These are phyloP conservation scores for Pelodiscus sinensis DNA, from an alignment of 2,113 vertebrate genomes.

Conservation along the genomic window DNA sequence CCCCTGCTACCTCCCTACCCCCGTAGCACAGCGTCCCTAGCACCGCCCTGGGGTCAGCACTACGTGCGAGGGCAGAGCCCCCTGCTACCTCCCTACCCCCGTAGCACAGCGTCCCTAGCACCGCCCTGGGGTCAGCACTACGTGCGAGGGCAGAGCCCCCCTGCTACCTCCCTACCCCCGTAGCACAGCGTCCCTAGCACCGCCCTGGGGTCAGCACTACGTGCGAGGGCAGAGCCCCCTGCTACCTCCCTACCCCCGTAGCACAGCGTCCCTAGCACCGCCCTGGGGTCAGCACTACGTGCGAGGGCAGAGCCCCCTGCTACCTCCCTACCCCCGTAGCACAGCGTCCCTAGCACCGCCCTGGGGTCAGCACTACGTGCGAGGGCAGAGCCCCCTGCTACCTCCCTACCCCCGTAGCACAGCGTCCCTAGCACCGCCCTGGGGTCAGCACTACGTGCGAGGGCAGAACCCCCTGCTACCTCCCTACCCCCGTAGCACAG, in stretches of 20 bases:
- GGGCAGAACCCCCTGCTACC: neutral
- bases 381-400: neutral
- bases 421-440: neutral
- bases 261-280: too few relatives aligned
- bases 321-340: too few relatives aligned
- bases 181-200: neutral
- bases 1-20: neutral
- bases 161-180: too few relatives aligned
- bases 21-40: too few relatives aligned
- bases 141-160: neutral
- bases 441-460: neutral
- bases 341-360: too few relatives aligned
- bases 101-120: neutral
- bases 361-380: neutral
- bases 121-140: neutral
- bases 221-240: neutral
- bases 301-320: too few relatives aligned
- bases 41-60: neutral
- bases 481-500: too few relatives aligned
- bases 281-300: too few relatives aligned
- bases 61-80: too few relatives aligned
- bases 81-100: neutral
- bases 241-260: neutral
- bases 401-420: neutral
- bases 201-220: neutral